phyloP scores from a whole-genome alignment of 2,797 vertebrate species.

The Argentina silus region DNA sequence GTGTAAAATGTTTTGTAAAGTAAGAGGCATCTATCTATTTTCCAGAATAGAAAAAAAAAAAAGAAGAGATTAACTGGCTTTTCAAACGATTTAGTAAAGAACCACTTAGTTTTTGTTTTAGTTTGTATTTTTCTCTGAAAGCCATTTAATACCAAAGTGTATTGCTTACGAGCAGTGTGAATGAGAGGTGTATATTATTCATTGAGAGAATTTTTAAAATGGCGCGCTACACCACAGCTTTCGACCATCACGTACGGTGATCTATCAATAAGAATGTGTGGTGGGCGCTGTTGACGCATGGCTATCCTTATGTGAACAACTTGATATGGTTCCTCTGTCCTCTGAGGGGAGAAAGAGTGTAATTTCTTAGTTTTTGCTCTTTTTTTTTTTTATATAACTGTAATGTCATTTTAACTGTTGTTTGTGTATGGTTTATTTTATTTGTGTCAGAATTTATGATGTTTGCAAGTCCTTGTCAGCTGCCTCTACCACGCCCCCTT shows the following conservation, averaged over 20 bases:
- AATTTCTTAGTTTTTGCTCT: neutral
- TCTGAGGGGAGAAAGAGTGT: constrained; percentile 31
- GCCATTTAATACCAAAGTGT: constrained; percentile 71
- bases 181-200: constrained; percentile 31
- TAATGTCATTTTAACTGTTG: constrained; percentile 14
- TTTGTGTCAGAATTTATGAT: constrained; percentile 31
- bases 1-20: constrained; percentile 40
- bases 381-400: neutral
- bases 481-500: constrained; percentile 41
- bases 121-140: constrained; percentile 47
- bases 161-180: constrained; percentile 49
- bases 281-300: constrained; percentile 73
- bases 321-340: constrained; percentile 39
- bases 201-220: constrained; percentile 34
- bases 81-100: constrained; percentile 31
- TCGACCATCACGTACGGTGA: constrained; percentile 42
- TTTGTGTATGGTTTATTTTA: constrained; percentile 29
- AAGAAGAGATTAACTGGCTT: constrained; percentile 31
- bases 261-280: constrained; percentile 50
- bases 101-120: constrained; percentile 22
- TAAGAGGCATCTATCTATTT: constrained; percentile 50
- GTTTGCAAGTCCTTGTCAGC: constrained; percentile 16
- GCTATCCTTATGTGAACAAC: constrained; percentile 57
- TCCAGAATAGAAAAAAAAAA: constrained; percentile 21
- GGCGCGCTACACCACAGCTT: constrained; percentile 20